phyloP scores from a whole-genome alignment of 37 sponge, comb jelly and placozoan genomes.

The Dysidea cf. avara region DNA sequence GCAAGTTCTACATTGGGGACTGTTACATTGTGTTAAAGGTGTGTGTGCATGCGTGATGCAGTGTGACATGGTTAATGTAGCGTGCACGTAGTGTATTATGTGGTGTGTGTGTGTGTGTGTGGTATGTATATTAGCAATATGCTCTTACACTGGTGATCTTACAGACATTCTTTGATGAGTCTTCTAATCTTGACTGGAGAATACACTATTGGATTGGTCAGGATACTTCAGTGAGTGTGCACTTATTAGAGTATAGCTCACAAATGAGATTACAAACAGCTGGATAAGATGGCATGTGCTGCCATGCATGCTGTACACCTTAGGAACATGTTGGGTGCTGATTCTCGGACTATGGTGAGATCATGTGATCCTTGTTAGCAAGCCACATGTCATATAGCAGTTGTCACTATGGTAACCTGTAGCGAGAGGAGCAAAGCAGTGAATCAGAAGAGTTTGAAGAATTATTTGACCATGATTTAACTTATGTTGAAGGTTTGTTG shows the following conservation, averaged over 20 bases:
- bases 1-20: conserved; percentile 85
- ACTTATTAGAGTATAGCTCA: neutral
- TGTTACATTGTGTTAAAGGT: conserved; percentile 87
- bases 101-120: no score
- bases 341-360: conserved; percentile 49
- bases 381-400: neutral
- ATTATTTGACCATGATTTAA: conserved; percentile 69
- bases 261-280: conserved; percentile 45
- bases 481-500: conserved; percentile 78
- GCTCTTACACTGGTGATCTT: no score
- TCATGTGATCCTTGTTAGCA: neutral
- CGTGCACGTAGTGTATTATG: no score
- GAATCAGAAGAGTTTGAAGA: conserved; percentile 84
- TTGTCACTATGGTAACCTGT: neutral
- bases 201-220: conserved; percentile 97
- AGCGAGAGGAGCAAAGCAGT: conserved; percentile 87
- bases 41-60: neutral
- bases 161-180: conserved; percentile 64
- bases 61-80: no score
- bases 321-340: conserved; percentile 86
- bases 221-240: conserved; percentile 66
- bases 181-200: conserved; percentile 76
- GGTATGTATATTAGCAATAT: no score
- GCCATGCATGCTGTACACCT: conserved; percentile 98
- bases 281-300: conserved; percentile 95